Evolutionary conservation across 2,888 invertebrate genomes (phyloP).

Genomic region (Limnephilus auricula): DNA sequence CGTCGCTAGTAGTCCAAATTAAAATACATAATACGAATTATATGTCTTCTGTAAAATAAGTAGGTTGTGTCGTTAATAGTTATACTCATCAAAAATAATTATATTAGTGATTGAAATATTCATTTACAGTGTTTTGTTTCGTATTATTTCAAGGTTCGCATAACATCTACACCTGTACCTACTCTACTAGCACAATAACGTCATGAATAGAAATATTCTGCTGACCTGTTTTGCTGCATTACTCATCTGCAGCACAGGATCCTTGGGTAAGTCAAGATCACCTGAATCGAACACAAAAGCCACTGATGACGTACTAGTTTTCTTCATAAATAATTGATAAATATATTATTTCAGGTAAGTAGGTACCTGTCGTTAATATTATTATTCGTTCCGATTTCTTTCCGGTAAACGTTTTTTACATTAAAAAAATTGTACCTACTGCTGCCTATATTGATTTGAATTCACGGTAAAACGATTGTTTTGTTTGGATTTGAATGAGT

Average conservation of each 20-base stretch:
- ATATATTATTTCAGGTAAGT: too few species aligned
- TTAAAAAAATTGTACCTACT: background rate
- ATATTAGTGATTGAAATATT: background rate
- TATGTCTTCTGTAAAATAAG: background rate
- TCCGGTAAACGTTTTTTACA: background rate
- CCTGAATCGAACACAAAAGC: background rate
- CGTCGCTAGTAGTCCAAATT: background rate
- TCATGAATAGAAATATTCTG: slow-evolving; percentile 34
- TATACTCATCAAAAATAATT: background rate
- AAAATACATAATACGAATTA: background rate
- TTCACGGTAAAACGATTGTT: background rate
- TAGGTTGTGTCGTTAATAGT: slow-evolving; percentile 10
- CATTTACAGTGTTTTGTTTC: slow-evolving; percentile 6
- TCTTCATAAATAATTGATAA: background rate
- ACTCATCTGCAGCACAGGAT: slow-evolving; percentile 20
- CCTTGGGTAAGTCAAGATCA: slow-evolving; percentile 3
- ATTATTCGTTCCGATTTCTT: background rate
- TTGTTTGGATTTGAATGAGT: background rate
- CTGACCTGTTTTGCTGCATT: slow-evolving; percentile 32
- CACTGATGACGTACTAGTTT: background rate
- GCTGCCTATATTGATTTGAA: background rate
- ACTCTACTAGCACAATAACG: background rate
- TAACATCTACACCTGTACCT: background rate
- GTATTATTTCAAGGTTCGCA: slow-evolving; percentile 2
- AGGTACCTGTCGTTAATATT: too few species aligned